A percentile compares a stretch with the other conserved stretches of the same genome.
Evolutionary conservation across 2,888 invertebrate genomes (phyloP).

Genomic region (Metalampra italica): DNA sequence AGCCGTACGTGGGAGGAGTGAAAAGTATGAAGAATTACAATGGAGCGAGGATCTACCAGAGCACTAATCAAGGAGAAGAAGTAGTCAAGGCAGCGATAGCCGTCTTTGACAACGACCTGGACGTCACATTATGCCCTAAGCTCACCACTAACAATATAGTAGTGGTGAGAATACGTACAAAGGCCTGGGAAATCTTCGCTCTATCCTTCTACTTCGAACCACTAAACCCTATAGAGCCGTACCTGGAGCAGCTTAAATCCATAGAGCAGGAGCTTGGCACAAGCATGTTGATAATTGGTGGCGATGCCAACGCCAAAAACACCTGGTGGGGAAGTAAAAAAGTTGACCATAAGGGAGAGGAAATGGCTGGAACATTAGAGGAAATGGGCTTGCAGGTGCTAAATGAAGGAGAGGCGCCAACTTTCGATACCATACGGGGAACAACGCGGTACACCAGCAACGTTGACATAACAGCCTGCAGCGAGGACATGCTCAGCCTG

Average conservation of each 20-base stretch:
- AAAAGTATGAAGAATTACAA: neutral
- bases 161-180: neutral
- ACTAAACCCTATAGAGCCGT: slow-evolving; percentile 1
- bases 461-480: neutral
- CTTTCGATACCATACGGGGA: too few species aligned
- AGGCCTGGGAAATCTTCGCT: neutral
- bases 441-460: neutral
- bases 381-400: neutral
- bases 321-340: slow-evolving; percentile 10
- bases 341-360: too few species aligned
- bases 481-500: neutral
- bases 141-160: slow-evolving; percentile 1
- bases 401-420: neutral
- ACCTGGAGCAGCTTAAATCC: neutral
- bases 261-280: neutral
- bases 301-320: slow-evolving; percentile 11
- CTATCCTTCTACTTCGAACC: slow-evolving; percentile 7
- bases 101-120: slow-evolving; percentile 2
- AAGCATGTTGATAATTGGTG: slow-evolving; percentile 10
- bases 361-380: neutral
- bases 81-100: slow-evolving; percentile 9
- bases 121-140: neutral
- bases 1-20: neutral
- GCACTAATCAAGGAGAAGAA: neutral
- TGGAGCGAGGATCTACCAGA: neutral